Base-by-base conservation (phyloP, 1,140 invertebrate species). In the Sitobion miscanthi region DNA sequence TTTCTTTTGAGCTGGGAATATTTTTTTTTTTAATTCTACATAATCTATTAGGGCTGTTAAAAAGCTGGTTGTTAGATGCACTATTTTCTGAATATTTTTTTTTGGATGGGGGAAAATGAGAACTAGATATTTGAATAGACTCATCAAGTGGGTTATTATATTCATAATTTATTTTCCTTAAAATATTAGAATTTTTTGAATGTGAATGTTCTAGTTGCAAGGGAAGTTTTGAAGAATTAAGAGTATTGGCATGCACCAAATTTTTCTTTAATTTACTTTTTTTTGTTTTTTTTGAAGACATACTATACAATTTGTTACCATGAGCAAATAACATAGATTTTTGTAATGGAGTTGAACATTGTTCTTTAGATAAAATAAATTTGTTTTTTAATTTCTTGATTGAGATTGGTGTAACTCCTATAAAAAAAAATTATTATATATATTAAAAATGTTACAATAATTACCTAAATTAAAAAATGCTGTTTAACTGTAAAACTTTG, bases 331-430 rank as follows among this genome's bases (percentile, higher is more conserved):
- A 7, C 25, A 35, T 47, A 49, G 77, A 38, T 49, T 49, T 92
- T 9, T 38, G 45, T 85, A 93, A 93, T 17, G 91, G 91, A 9
- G 91, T 93, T 30, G 82, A 93, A 93, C 82, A 57, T 45, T 93
- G 91, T 49, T 52, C 69, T 38, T 42, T 54, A 35, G 91, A 20
- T 2, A 85, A 30, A 30, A 35, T 30, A 25, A 57, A 86, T 57
- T 93, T 93, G 14, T 86, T 93, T 38, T 86, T 93, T 86, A 38
- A 30, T 83, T 85, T 92, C 25, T 52, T 85, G 21, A 20, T 90
- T 4, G 54, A 42, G 0, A 7, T n/a, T n/a, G 38, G 14, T 8
- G n/a, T 45, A 69, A 35, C 54, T n/a, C 14, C 62, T 69, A 25
- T 47, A 52, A 23, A 69, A 42, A 47, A 90, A 45, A 90, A 90